Evolutionary conservation across 2,797 vertebrate species (phyloP).

Genomic region (Xenopus petersii): DNA sequence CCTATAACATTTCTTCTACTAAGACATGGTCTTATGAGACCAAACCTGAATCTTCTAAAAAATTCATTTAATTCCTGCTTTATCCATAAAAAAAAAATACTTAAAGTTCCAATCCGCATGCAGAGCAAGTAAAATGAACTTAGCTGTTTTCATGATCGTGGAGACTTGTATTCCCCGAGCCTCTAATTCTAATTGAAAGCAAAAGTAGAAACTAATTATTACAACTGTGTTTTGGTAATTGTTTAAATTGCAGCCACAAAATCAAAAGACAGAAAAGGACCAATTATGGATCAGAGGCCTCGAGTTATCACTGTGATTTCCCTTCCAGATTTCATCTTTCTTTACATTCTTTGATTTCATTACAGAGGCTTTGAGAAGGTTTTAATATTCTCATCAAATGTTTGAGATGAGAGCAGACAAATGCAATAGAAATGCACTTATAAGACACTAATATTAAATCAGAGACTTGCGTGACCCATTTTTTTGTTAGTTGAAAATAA

Average conservation of each 20-base stretch:
- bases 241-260: conserved; percentile 23
- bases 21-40: too few relatives aligned
- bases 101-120: background rate
- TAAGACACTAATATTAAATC: too few relatives aligned
- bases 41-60: too few relatives aligned
- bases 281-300: conserved; percentile 36
- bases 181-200: conserved; percentile 34
- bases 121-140: conserved; percentile 9
- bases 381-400: background rate
- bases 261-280: conserved; percentile 32
- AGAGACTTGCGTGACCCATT: too few relatives aligned
- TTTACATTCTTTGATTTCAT: conserved; percentile 22
- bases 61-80: too few relatives aligned
- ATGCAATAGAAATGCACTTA: too few relatives aligned
- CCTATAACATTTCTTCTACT: too few relatives aligned
- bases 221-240: conserved; percentile 37
- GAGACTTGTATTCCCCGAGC: conserved; percentile 5
- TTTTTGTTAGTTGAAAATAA: too few relatives aligned
- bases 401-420: background rate
- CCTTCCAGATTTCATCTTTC: conserved; percentile 22
- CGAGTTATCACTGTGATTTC: conserved; percentile 21
- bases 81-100: background rate
- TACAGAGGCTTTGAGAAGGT: background rate
- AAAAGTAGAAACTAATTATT: conserved; percentile 37
- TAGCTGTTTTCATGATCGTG: conserved; percentile 14